Conservation (phyloP, 2,113 vertebrate genomes). For the Salvelinus alpinus region DNA sequence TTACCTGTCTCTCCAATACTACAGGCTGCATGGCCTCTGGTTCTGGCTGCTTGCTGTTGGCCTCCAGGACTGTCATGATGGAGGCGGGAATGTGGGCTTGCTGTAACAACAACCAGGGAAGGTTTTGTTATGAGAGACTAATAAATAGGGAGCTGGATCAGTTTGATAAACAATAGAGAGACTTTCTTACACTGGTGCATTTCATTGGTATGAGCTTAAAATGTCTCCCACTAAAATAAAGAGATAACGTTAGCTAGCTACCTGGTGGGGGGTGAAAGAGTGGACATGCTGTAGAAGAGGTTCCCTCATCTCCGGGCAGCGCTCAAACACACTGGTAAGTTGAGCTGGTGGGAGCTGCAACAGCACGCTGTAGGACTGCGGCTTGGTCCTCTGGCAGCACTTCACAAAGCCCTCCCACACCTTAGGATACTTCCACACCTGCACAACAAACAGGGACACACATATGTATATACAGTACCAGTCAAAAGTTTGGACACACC, state of each 20-base stretch:
- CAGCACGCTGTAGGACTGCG: slow-evolving; percentile 91
- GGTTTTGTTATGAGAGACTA: background rate
- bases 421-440: slow-evolving; percentile 97
- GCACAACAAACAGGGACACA: background rate
- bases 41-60: slow-evolving; percentile 73
- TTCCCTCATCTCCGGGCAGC: slow-evolving; percentile 87
- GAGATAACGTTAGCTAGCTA: slow-evolving; percentile 34
- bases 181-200: background rate
- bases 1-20: slow-evolving; percentile 58
- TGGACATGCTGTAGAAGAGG: slow-evolving; percentile 86
- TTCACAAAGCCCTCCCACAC: slow-evolving; percentile 97
- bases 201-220: background rate
- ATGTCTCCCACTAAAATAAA: background rate
- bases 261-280: slow-evolving; percentile 89
- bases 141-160: background rate
- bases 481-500: no score
- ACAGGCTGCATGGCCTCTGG: slow-evolving; percentile 57
- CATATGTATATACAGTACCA: no score
- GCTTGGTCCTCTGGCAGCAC: slow-evolving; percentile 92
- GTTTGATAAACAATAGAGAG: background rate
- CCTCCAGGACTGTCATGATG: slow-evolving; percentile 85
- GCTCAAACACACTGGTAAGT: slow-evolving; percentile 84
- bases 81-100: slow-evolving; percentile 89
- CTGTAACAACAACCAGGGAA: slow-evolving; percentile 55
- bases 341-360: slow-evolving; percentile 87